Evolutionary conservation across 2,888 invertebrate genomes (phyloP).

Genomic region (Leptinotarsa juncta): DNA sequence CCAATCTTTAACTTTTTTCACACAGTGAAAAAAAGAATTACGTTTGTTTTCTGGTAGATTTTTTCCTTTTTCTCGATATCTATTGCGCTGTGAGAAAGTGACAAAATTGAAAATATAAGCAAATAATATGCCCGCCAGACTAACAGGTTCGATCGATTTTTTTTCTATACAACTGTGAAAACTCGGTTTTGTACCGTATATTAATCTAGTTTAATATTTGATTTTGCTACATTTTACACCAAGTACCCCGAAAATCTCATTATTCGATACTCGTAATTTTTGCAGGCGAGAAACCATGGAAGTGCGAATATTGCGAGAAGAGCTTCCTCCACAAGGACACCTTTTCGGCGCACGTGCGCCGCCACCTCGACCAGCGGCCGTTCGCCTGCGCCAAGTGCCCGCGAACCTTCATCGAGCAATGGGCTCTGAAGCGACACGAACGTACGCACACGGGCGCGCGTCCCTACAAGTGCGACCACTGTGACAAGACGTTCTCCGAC

Average conservation of each 20-base stretch:
- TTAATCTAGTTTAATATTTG: no score
- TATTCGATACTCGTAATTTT: background rate
- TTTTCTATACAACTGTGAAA: no score
- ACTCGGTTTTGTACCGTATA: no score
- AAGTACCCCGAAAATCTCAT: background rate
- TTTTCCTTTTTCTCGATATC: no score
- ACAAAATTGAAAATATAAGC: no score
- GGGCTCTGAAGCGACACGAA: conserved; percentile 75
- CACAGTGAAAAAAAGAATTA: no score
- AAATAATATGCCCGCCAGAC: no score
- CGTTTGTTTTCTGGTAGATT: no score
- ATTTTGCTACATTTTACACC: no score
- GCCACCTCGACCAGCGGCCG: conserved; percentile 75
- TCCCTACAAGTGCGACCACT: conserved; percentile 78
- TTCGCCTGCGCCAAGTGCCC: conserved; percentile 71
- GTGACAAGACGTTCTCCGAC: conserved; percentile 81
- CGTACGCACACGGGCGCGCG: conserved; percentile 76
- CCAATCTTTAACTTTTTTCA: no score
- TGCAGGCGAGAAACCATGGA: conserved; percentile 68
- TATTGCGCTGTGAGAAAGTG: no score
- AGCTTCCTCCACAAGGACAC: conserved; percentile 72
- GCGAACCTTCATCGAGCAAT: conserved; percentile 74
- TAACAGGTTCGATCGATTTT: no score
- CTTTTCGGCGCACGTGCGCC: conserved; percentile 74
- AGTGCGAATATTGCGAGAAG: conserved; percentile 71